Conservation (phyloP, 2,113 vertebrate species). For the Cercopithecus mona region DNA sequence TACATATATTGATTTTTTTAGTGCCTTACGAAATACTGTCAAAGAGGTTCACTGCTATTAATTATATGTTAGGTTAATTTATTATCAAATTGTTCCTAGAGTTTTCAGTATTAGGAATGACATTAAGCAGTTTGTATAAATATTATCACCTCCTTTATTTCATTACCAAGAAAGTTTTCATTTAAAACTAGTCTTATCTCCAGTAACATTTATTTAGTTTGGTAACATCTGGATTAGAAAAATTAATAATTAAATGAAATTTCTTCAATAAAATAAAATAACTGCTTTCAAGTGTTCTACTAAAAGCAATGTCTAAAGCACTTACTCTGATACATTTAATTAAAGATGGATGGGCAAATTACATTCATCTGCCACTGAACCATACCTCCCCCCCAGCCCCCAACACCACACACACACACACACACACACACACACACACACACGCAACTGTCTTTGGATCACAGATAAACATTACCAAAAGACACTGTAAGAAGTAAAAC, state of each 20-base stretch:
- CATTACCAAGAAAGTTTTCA: background rate
- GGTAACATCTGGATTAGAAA: background rate
- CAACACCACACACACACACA: background rate
- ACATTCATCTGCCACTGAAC: background rate
- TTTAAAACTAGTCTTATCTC: background rate
- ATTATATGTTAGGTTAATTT: background rate
- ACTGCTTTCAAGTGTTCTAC: background rate
- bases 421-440: background rate
- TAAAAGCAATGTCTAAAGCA: background rate
- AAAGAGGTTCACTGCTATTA: background rate
- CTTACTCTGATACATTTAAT: background rate
- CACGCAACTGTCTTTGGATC: background rate
- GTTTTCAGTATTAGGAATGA: background rate
- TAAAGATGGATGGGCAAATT: background rate
- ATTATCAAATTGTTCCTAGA: background rate
- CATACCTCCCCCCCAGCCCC: too few species aligned
- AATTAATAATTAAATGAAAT: conserved; percentile 15
- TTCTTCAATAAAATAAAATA: background rate
- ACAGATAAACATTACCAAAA: background rate
- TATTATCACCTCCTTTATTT: background rate
- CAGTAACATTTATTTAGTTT: background rate
- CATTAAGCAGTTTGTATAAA: background rate
- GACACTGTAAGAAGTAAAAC: background rate
- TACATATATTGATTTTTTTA: background rate
- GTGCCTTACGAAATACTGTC: background rate